Evolutionary conservation across 2,113 vertebrate species (phyloP).

Genomic region (Gallinago paraguaiae): DNA sequence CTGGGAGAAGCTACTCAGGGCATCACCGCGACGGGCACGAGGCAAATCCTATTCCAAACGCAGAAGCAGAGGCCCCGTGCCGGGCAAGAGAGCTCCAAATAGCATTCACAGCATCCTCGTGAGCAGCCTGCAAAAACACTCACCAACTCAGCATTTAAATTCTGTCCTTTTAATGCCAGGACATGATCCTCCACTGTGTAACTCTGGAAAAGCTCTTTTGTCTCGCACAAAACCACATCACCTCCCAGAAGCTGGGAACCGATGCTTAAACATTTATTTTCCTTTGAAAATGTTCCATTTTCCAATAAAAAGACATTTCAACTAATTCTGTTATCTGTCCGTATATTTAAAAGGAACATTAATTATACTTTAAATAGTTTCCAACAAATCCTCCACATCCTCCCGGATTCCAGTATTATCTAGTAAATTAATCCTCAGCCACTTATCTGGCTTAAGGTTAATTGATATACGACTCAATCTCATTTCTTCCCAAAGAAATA

Average conservation of each 20-base stretch:
- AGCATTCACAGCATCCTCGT: not conserved
- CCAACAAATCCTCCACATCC: not conserved
- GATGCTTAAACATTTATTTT: not conserved
- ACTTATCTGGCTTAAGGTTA: slow-evolving; percentile 33
- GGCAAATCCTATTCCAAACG: not conserved
- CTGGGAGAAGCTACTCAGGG: not conserved
- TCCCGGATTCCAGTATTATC: not conserved
- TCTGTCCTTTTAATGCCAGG: not conserved
- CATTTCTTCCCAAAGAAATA: not conserved
- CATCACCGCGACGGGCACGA: fast-evolving
- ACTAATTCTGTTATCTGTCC: not conserved
- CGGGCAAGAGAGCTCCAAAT: not conserved
- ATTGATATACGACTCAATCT: slow-evolving; percentile 24
- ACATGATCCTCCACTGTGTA: not conserved
- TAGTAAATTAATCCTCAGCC: slow-evolving; percentile 40
- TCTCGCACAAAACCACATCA: not conserved
- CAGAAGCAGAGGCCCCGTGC: not conserved
- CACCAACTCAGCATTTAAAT: not conserved
- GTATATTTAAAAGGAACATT: not conserved
- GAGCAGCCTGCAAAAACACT: not conserved
- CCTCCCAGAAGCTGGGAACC: not conserved
- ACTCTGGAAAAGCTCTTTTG: not conserved
- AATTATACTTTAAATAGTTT: slow-evolving; percentile 31
- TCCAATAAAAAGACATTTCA: not conserved
- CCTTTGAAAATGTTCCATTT: not conserved